Base-by-base conservation (phyloP, 2,113 vertebrate genomes). In the Microcebus ravelobensis region DNA sequence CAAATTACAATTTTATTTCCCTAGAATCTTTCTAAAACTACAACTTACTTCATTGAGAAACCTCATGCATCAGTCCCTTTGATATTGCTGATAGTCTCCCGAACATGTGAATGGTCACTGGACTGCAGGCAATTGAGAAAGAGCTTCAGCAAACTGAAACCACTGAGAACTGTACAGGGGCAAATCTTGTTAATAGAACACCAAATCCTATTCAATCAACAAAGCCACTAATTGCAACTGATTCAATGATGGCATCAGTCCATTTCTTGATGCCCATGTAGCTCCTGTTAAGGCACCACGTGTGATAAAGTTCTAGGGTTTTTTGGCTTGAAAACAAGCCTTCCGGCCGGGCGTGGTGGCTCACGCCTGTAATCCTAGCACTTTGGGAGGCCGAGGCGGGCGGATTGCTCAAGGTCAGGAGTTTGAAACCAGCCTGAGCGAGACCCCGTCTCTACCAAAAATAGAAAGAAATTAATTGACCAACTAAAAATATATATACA, bases 281-380 rank as follows among this genome's bases (percentile, higher is more conserved):
- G 99, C 99, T 95, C 99, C 99, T 1, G 99, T 99, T 98, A 99
- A 99, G 95, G 99, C 99, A 74, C 99, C 99, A 0, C 99, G 99
- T 1, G 99, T 99, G 97, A 99, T 99, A 0, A 99, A 99, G 92
- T 99, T 99, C 99, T 99, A 99, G 0, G 99, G 99, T 98, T 99
- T 99, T 97, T 99, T 98, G 82, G 99, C 98, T 94, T 99, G 99
- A 99, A 98, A 99, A 99, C 45, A 99, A 99, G 23, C 59, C 57
- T 59, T 59, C 57, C 21, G 23, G 23, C 57, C 8, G 23, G 21
- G 23, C 57, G 9, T 59, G 23, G 61, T 63, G 61, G 61, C 39
- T 39, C 39, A 39, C 39, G 39, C 39, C 39, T 39, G 39, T 39
- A 39, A 39, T 39, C 39, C 39, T 39, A 39, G 39, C 39, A 39